Percentiles rank a stretch among this genome's conserved stretches.
These are phyloP conservation scores for Gymnocheta viridis DNA, from an alignment of 2,888 invertebrate genomes.

Conservation along the genomic window DNA sequence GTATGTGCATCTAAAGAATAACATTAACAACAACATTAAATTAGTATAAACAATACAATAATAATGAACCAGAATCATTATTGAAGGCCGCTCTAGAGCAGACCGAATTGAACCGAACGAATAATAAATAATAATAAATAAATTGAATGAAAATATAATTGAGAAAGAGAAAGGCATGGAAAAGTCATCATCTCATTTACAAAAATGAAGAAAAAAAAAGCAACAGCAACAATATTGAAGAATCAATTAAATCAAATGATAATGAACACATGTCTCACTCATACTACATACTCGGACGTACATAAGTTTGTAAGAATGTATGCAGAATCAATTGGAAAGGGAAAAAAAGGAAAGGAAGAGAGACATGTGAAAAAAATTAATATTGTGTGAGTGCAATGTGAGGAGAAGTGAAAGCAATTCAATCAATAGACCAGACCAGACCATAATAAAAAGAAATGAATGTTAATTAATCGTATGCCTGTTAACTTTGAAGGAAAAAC, in stretches of 20 bases:
- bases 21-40: background rate
- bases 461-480: conserved; percentile 54
- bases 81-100: conserved; percentile 44
- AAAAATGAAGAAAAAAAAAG: conserved; percentile 8
- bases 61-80: conserved; percentile 45
- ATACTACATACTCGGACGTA: background rate
- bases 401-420: conserved; percentile 10
- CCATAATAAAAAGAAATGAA: conserved; percentile 47
- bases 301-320: background rate
- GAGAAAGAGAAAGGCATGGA: conserved; percentile 1
- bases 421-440: conserved; percentile 40
- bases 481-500: conserved; percentile 35
- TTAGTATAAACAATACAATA: conserved; percentile 40
- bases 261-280: conserved; percentile 60
- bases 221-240: conserved; percentile 34
- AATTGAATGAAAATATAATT: conserved; percentile 52
- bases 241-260: conserved; percentile 66
- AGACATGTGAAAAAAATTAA: background rate
- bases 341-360: background rate
- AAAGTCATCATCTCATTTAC: conserved; percentile 22
- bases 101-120: background rate
- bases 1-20: background rate
- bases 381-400: background rate
- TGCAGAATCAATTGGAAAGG: background rate
- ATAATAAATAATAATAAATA: too few relatives aligned